These are phyloP conservation scores for Synanceia verrucosa DNA, from an alignment of 2,797 vertebrate genomes.

Conservation along the genomic window DNA sequence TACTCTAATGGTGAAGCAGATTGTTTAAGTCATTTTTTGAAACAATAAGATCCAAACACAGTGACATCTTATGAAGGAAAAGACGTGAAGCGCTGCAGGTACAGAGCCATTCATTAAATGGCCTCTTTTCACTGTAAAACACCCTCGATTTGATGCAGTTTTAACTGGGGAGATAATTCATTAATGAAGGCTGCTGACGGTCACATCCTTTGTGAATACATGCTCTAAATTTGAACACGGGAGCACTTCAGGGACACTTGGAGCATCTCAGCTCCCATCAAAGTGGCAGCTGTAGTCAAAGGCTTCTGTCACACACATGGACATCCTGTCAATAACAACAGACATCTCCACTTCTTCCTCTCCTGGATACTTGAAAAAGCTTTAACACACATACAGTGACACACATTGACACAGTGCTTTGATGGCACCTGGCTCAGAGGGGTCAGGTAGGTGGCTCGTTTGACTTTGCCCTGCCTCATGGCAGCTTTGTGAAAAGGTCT, in stretches of 20 bases:
- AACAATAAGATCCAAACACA: not conserved
- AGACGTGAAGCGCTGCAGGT: not conserved
- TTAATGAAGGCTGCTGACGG: not conserved
- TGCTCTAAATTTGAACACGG: conserved; percentile 19
- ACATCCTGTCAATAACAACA: conserved; percentile 59
- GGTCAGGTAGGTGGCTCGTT: conserved; percentile 34
- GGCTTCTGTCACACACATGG: conserved; percentile 37
- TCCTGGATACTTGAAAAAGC: conserved; percentile 31
- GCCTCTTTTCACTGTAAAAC: not conserved
- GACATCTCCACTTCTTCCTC: conserved; percentile 6
- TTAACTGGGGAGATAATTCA: not conserved
- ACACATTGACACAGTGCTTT: conserved; percentile 35
- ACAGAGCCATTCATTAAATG: not conserved
- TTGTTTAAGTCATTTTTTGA: no score
- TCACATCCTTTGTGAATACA: not conserved
- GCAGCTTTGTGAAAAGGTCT: conserved; percentile 64
- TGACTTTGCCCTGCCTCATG: conserved; percentile 26
- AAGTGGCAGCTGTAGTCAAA: conserved; percentile 25
- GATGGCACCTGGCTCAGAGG: conserved; percentile 33
- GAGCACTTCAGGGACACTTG: conserved; percentile 34
- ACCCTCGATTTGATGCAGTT: not conserved
- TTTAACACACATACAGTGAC: not conserved
- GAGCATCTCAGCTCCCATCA: conserved; percentile 1
- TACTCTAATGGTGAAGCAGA: no score
- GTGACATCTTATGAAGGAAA: not conserved